Evolutionary conservation across 2,113 vertebrate species (phyloP).

Genomic region (Syrmaticus mikado): DNA sequence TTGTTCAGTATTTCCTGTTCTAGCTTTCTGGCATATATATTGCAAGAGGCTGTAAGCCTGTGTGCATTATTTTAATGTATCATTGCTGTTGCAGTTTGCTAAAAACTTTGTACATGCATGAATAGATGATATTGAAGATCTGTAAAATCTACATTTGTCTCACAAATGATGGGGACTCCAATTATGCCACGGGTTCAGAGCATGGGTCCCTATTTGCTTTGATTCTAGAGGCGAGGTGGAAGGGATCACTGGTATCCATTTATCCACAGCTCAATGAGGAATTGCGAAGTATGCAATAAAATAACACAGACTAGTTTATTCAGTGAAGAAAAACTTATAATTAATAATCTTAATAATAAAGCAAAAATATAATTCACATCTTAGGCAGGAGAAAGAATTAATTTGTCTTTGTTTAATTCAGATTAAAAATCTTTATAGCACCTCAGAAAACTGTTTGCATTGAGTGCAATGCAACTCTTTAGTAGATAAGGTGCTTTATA

Average conservation of each 20-base stretch:
- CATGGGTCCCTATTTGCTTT: neutral
- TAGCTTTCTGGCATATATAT: neutral
- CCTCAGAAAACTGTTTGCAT: neutral
- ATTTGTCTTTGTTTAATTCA: neutral
- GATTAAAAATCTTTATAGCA: neutral
- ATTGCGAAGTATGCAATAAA: neutral
- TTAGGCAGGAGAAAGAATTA: neutral
- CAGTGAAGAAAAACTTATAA: too few species aligned
- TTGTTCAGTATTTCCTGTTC: neutral
- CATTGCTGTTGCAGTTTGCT: neutral
- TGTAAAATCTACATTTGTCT: neutral
- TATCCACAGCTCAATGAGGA: neutral
- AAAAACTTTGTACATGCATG: neutral
- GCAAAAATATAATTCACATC: neutral
- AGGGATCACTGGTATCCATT: neutral
- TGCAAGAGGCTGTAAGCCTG: neutral
- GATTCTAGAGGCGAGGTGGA: neutral
- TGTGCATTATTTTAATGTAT: neutral
- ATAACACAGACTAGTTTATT: neutral
- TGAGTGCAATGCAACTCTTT: accelerated
- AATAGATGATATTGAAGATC: neutral
- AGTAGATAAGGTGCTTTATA: too few species aligned
- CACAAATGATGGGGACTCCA: neutral
- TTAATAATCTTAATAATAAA: neutral
- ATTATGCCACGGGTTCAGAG: accelerated